Percentiles rank a stretch among this genome's conserved stretches.
Conservation (phyloP, 2,797 vertebrate species). For the Petrocephalus schoutedeni region DNA sequence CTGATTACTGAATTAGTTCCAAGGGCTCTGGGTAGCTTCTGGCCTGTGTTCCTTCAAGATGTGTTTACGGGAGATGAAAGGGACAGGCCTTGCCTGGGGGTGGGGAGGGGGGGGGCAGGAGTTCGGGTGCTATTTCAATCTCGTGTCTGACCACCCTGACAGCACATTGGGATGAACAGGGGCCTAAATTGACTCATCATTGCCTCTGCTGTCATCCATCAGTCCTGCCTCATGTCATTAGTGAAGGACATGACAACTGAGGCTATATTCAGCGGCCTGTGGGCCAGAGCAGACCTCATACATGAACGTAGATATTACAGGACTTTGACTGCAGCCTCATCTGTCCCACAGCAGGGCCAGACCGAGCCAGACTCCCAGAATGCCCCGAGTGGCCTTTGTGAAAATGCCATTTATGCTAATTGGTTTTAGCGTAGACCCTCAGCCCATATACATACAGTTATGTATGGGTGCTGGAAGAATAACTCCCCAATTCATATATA, state of each 20-base stretch:
- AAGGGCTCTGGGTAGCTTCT: neutral
- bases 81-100: no score
- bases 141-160: neutral
- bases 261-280: neutral
- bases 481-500: neutral
- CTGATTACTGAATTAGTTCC: conserved; percentile 2
- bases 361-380: neutral
- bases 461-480: neutral
- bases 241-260: neutral
- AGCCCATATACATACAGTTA: neutral
- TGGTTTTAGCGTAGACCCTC: neutral
- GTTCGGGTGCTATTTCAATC: no score
- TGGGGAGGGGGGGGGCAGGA: neutral
- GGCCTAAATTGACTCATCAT: neutral
- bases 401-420: neutral
- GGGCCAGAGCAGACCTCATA: neutral
- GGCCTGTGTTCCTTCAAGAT: neutral
- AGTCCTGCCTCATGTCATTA: neutral
- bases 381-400: neutral
- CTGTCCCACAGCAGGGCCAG: neutral
- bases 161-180: neutral
- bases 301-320: neutral
- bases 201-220: neutral
- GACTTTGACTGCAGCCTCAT: neutral
- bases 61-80: neutral